Base-by-base conservation (phyloP, 2,113 vertebrate species). In the Phylloscopus trochilus region DNA sequence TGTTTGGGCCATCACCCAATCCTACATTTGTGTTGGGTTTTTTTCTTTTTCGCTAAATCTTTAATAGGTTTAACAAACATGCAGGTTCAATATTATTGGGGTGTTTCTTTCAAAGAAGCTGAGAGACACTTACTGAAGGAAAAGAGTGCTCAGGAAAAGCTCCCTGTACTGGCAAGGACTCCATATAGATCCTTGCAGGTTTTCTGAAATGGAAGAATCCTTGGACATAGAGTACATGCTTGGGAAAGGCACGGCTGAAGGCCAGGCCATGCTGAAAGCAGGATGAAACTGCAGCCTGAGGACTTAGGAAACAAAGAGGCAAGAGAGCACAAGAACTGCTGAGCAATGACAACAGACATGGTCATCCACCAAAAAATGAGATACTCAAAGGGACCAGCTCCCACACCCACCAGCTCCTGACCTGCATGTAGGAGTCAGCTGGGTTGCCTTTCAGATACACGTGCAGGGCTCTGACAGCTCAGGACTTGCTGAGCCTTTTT, bases 391-490 rank as follows among this genome's bases (percentile, higher is more conserved):
- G 23, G 21, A 39, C 26, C 31, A 55, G 39, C 4, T 87, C 26
- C 27, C 47, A 44, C 19, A 28, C 22, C 35, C 52, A 39, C 10
- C 1, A 0, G 23, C 46, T 56, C 52, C 44, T 79, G 44, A 47
- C 11, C 11, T 3, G 3, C 30, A 26, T 2, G 4, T 56, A 4
- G 41, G n/a, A 77, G 19, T 58, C 8, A 1, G 0, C 4, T 43
- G 33, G 9, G 23, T 72, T 75, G 18, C 39, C 52, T 43, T 83
- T 69, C n/a, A 79, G 33, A 26, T 26, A 30, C 14, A 22, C 0
- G 0, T 63, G 33, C 44, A 44, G 49, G 27, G 44, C 27, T 88
- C 41, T 44, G 31, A 59, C 35, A 72, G 35, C 19, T 46, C 49
- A 64, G 75, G 49, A 37, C 15, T 56, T 19, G 15, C 11, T 27